Base-by-base conservation (phyloP, 2,797 vertebrate genomes). In the Valencia hispanica region DNA sequence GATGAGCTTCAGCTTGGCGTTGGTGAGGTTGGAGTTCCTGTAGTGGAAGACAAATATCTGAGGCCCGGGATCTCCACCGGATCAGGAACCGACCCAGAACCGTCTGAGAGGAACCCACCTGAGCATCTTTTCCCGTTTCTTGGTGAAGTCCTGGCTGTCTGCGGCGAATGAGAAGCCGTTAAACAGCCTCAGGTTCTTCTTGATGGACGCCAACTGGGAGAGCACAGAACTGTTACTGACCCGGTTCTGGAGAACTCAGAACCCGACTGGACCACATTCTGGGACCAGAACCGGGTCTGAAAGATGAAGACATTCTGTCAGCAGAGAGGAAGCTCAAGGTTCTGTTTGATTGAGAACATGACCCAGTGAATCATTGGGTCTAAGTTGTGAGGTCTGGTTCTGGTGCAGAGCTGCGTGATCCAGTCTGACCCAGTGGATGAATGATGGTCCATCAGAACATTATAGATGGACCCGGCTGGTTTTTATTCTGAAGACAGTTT, bases 111-210 rank as follows among this genome's bases (percentile, higher is more conserved):
- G 59, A 61, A 36, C 87, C 57, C 36, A 99, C 95, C 96, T 96
- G 73, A 98, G 88, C 79, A 98, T 96, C 83, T 97, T 97, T 75
- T 97, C 96, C 1, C 89, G 82, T 73, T 99, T 99, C 76, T 97
- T 98, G 86, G 91, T 93, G 87, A 95, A 98, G 9, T 96, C 94
- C 18, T 96, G 94, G 84, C 97, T 99, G 94, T 95, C 96, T 8
- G 94, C 95, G 74, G 96, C 95, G 82, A 99, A 99, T 0, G 96
- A 89, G 80, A 99, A 99, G 1, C 98, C 98, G 43, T 96, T 98
- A 73, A 99, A 99, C 57, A 96, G 96, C 51, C 98, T 96, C 85
- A 99, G 91, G 84, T 98, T 98, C 94, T 97, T 99, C 95, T 97
- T 95, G 27, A 96, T 77, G 0, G 84, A 83, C 14, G 92, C 77